Base-by-base conservation (phyloP, 2,113 vertebrate genomes). In the Lampris megalopsis region DNA sequence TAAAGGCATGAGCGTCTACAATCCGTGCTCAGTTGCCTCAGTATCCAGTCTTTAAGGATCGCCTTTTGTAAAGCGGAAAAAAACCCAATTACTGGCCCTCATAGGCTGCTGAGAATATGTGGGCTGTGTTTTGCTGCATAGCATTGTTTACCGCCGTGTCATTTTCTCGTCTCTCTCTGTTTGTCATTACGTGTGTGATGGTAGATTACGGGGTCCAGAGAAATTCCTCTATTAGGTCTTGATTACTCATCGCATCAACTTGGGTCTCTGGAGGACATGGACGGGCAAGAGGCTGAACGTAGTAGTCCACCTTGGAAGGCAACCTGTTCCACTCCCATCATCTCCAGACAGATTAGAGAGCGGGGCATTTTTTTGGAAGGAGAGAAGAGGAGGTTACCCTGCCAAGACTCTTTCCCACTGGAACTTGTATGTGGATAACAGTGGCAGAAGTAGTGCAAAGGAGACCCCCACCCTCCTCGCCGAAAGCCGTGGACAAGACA, bases 341-440 rank as follows among this genome's bases (percentile, higher is more conserved):
- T 68, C 71, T 84, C 66, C 62, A 79, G 68, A n/a, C 47, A 68
- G 80, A 85, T 86, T 73, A 80, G 53, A 70, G 74, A 63, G 49
- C 42, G 68, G 85, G 77, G 24, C 24, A 77, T 88, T 81, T 90
- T 86, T 91, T 84, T 9, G 65, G 83, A 86, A 78, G 13, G 65
- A 64, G 48, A 58, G 42, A 48, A 49, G 66, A 52, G 24, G 43
- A 56, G 10, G 65, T 35, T 63, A 37, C 24, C 1, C 38, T 85
- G 85, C 79, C 83, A 88, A 81, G 65, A 86, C 79, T 83, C 63
- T 24, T 60, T 62, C 41, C 72, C 70, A 67, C 35, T 49, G 71
- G 75, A 56, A 73, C 11, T 45, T 58, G 63, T 60, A 60, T 78
- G 71, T 67, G 35, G 63, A 77, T 84, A 71, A 60, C 60, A 62